Percentiles rank a stretch among this genome's conserved stretches.
phyloP scores from a whole-genome alignment of 2,888 invertebrate species.

The Brachyopa scutellaris region DNA sequence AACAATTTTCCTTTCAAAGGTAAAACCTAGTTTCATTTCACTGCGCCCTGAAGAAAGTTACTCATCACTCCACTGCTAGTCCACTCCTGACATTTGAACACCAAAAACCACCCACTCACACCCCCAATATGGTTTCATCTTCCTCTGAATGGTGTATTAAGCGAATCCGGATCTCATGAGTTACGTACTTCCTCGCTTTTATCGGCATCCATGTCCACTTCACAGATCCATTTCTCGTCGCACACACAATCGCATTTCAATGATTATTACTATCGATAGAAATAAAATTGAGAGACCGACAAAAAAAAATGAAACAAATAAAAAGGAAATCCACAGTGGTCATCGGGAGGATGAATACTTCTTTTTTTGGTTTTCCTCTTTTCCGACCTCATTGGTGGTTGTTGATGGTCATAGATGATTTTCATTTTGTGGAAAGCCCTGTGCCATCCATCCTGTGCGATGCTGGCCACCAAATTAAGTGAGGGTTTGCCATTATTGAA shows the following conservation, averaged over 20 bases:
- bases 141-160: conserved; percentile 54
- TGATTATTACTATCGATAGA: conserved; percentile 67
- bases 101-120: neutral
- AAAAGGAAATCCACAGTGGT: conserved; percentile 70
- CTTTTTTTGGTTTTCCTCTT: conserved; percentile 28
- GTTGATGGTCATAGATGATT: conserved; percentile 67
- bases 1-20: too few species aligned
- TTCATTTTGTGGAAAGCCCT: conserved; percentile 70
- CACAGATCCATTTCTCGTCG: conserved; percentile 50
- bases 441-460: conserved; percentile 29
- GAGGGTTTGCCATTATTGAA: conserved; percentile 70
- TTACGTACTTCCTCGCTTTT: conserved; percentile 63
- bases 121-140: conserved; percentile 41
- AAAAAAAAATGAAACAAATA: conserved; percentile 60
- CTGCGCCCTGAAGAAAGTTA: neutral
- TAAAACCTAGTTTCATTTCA: too few species aligned
- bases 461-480: conserved; percentile 65
- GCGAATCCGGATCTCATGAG: conserved; percentile 61
- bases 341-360: conserved; percentile 52
- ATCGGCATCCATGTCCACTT: conserved; percentile 44
- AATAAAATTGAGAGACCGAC: conserved; percentile 67
- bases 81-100: conserved; percentile 34
- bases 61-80: neutral
- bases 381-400: conserved; percentile 53
- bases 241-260: conserved; percentile 47